These are phyloP conservation scores for Phlogophora meticulosa DNA, from an alignment of 2,888 invertebrate species.

Conservation along the genomic window DNA sequence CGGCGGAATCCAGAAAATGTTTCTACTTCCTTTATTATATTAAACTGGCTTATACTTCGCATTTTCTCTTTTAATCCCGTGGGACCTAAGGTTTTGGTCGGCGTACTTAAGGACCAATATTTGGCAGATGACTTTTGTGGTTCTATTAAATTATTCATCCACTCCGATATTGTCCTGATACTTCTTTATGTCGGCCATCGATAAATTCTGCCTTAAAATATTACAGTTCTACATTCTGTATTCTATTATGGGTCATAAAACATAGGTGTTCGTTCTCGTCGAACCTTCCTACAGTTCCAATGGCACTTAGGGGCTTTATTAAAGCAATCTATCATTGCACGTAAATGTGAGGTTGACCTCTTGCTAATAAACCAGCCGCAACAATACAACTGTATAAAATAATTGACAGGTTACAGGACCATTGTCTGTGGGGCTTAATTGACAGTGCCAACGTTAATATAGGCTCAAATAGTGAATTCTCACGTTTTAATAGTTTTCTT, in stretches of 20 bases:
- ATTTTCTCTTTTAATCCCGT: constrained; percentile 28
- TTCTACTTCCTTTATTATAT: constrained; percentile 49
- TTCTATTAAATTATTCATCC: constrained; percentile 40
- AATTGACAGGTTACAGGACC: constrained; percentile 49
- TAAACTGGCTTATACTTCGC: constrained; percentile 32
- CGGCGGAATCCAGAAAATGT: constrained; percentile 47
- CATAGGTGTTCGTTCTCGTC: neutral
- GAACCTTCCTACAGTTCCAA: constrained; percentile 1
- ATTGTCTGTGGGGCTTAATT: constrained; percentile 44
- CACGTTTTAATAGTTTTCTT: constrained; percentile 1
- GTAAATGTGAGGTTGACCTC: constrained; percentile 6
- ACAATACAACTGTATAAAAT: constrained; percentile 28
- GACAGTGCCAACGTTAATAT: constrained; percentile 31
- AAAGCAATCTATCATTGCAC: constrained; percentile 32
- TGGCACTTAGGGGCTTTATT: constrained; percentile 23
- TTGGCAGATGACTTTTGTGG: constrained; percentile 36
- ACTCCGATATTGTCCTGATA: constrained; percentile 28
- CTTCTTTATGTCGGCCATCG: constrained; percentile 6
- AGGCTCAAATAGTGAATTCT: constrained; percentile 14
- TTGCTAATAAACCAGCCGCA: constrained; percentile 5
- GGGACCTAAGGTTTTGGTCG: constrained; percentile 17
- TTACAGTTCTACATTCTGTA: neutral
- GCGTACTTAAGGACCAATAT: constrained; percentile 29
- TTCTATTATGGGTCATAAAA: constrained; percentile 20
- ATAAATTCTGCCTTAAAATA: constrained; percentile 5